phyloP scores from a whole-genome alignment of 2,888 invertebrate species.

The Chrysotoxum bicinctum region DNA sequence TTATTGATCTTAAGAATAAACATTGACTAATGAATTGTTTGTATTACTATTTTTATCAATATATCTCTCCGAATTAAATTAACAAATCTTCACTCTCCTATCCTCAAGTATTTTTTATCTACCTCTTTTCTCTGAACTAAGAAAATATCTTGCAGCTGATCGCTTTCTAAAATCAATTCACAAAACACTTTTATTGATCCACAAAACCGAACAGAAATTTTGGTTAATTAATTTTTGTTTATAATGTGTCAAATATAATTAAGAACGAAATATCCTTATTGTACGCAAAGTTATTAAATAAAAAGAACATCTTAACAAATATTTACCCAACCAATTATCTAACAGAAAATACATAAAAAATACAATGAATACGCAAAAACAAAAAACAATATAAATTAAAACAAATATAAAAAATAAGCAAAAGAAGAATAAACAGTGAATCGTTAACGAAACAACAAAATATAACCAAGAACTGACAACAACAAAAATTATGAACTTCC shows the following conservation, averaged over 20 bases:
- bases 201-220: background rate
- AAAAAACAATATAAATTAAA: conserved; percentile 14
- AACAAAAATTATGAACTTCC: conserved; percentile 77
- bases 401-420: background rate
- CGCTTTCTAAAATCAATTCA: too few species aligned
- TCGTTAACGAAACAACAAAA: conserved; percentile 10
- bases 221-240: background rate
- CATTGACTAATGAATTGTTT: too few species aligned
- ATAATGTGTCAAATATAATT: background rate
- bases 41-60: too few species aligned
- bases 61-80: too few species aligned
- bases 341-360: background rate
- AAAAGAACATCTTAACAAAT: background rate
- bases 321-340: background rate
- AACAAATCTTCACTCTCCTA: too few species aligned
- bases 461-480: conserved; percentile 24
- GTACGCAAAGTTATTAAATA: conserved; percentile 31
- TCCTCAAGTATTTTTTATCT: too few species aligned
- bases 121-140: too few species aligned
- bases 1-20: too few species aligned
- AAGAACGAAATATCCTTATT: conserved; percentile 14
- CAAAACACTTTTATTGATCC: background rate
- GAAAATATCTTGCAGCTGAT: too few species aligned
- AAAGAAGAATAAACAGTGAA: conserved; percentile 3
- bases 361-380: conserved; percentile 18